These are phyloP conservation scores for Homarus americanus DNA, from an alignment of 1,140 invertebrate species.

Conservation along the genomic window DNA sequence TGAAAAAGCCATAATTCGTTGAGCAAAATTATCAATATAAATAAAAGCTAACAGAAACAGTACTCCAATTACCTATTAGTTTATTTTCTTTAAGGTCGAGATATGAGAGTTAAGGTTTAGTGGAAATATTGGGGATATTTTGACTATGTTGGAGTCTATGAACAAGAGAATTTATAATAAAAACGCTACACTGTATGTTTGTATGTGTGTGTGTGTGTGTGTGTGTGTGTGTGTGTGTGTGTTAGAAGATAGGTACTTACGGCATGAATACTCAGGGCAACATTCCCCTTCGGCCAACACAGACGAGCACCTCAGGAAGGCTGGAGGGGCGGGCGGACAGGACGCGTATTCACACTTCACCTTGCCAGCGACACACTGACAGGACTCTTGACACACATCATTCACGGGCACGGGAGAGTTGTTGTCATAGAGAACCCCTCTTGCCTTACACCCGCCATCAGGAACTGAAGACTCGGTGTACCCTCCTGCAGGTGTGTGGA, in stretches of 20 bases:
- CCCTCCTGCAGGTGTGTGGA: not conserved
- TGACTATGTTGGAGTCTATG: too few species aligned
- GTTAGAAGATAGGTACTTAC: too few species aligned
- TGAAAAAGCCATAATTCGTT: slow-evolving; percentile 12
- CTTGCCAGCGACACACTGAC: slow-evolving; percentile 27
- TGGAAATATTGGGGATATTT: too few species aligned
- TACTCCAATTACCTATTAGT: not conserved
- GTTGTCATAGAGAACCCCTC: not conserved
- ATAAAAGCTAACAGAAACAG: too few species aligned
- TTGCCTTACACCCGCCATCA: slow-evolving; percentile 13
- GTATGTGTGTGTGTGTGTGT: too few species aligned
- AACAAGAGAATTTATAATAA: too few species aligned
- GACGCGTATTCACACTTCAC: slow-evolving; percentile 34
- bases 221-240: too few species aligned
- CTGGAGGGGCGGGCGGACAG: slow-evolving; percentile 50
- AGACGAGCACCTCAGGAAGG: slow-evolving; percentile 42
- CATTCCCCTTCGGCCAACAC: slow-evolving; percentile 7
- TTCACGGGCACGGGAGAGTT: not conserved
- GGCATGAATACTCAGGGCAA: slow-evolving; percentile 49
- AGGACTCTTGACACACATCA: slow-evolving; percentile 45
- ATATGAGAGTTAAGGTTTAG: too few species aligned
- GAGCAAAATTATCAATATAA: not conserved
- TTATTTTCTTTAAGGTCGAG: not conserved
- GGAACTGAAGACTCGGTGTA: not conserved
- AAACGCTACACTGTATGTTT: too few species aligned